Evolutionary conservation across 2,113 vertebrate species (phyloP), one percentile per base, ranked within the genome.

Genomic region (Pontoporia blainvillei): DNA sequence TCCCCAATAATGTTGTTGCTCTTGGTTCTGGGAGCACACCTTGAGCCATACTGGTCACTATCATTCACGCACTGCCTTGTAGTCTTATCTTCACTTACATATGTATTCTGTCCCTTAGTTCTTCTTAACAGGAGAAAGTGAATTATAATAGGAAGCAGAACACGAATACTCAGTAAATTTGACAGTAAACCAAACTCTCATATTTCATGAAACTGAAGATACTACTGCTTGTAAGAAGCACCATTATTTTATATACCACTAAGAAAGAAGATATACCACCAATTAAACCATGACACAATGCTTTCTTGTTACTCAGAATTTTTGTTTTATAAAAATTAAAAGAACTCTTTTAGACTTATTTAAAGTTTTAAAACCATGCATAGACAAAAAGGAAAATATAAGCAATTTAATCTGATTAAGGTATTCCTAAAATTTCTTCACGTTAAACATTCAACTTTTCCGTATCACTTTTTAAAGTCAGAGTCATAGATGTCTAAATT

Each of bases 241-340:
- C 5, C 14, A 69, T 75, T 82, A 85, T 62, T 92, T 94, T 73
- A 90, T 46, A 25, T 49, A 27, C 23, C 64, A 66, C 11, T 91
- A 86, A 41, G 46, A 86, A 73, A 78, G 62, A 86, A 93, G 81
- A 82, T 41, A 84, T 3, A 66, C 20, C 52, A 54, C 62, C 66
- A 89, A 46, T 64, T 54, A 78, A 95, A 75, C 21, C 31, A 67
- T 49, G 10, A 46, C 27, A 39, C 8, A 71, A 39, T 64, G 73
- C 34, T 76, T 91, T 86, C 62, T 61, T 62, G 72, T 57, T 83
- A 36, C 62, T 57, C 83, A 57, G 13, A 39, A 44, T 34, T 91
- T 91, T 83, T 62, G 90, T 39, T 88, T 94, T 90, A 83, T 76
- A 64, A 96, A 82, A 62, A 82, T 3, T 81, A 34, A 46, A 92